These are phyloP conservation scores for Ptyas mucosa DNA, from an alignment of 2,113 vertebrate genomes.

Conservation along the genomic window DNA sequence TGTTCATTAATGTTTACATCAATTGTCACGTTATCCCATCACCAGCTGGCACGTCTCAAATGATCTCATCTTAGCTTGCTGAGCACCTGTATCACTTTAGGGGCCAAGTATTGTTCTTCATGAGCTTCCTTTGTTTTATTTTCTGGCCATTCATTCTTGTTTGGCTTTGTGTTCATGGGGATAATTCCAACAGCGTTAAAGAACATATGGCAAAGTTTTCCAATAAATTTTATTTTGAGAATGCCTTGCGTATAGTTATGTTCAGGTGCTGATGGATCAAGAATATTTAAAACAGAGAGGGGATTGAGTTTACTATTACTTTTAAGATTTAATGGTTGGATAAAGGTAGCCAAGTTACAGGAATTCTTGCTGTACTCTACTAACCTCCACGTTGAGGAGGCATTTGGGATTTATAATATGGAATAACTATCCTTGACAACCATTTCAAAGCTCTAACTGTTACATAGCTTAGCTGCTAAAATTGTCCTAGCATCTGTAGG, in stretches of 20 bases:
- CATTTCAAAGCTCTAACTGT: neutral
- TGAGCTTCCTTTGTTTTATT: neutral
- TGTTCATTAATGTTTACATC: neutral
- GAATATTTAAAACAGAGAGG: neutral
- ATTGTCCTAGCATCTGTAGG: neutral
- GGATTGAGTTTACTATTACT: neutral
- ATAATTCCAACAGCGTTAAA: neutral
- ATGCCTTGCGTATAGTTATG: neutral
- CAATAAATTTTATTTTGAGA: neutral
- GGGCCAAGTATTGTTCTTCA: neutral
- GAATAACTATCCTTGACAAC: neutral
- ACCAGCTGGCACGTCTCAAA: fast-evolving
- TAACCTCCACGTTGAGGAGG: neutral
- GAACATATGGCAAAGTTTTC: neutral
- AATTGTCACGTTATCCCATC: neutral
- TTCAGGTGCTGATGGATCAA: neutral
- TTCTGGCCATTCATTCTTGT: neutral
- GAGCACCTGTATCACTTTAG: fast-evolving
- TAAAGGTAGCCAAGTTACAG: neutral
- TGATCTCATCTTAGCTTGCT: conserved; percentile 4
- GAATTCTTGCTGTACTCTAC: neutral
- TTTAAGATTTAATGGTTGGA: neutral
- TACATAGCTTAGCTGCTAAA: neutral
- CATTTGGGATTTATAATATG: neutral
- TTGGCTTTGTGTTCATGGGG: neutral